Conservation (phyloP, 2,113 vertebrate species). For the Abramis brama region DNA sequence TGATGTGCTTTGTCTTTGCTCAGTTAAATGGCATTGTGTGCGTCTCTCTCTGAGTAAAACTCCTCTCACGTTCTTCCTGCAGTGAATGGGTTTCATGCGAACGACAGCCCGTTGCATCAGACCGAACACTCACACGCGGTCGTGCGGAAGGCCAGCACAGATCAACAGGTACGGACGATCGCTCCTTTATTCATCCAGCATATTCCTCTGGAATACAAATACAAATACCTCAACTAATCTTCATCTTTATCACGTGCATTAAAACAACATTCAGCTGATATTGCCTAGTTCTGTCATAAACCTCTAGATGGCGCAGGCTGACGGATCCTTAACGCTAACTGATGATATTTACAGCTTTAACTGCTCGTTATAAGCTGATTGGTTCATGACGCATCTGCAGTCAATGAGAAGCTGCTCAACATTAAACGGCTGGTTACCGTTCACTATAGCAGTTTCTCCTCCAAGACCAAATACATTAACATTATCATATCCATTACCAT, state of each 20-base stretch:
- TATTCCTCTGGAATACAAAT: not conserved
- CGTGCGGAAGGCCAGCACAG: constrained; percentile 82
- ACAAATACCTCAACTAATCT: not conserved
- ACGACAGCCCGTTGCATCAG: constrained; percentile 84
- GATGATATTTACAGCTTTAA: too few relatives aligned
- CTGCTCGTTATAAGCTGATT: too few relatives aligned
- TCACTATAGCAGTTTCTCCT: too few relatives aligned
- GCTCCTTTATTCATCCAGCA: not conserved
- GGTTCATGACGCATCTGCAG: too few relatives aligned
- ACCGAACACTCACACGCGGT: constrained; percentile 80
- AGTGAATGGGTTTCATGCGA: constrained; percentile 95
- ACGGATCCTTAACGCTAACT: too few relatives aligned
- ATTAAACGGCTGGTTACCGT: too few relatives aligned
- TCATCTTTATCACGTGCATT: not conserved
- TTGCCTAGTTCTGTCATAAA: too few relatives aligned
- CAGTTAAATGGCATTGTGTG: not conserved
- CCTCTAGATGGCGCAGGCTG: too few relatives aligned
- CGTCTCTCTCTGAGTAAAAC: not conserved
- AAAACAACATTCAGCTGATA: not conserved
- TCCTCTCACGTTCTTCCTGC: constrained; percentile 55
- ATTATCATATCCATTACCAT: too few relatives aligned
- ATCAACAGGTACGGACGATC: constrained; percentile 84
- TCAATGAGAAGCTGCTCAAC: too few relatives aligned
- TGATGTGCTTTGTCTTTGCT: not conserved
- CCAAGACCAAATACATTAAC: too few relatives aligned